Evolutionary conservation across 2,888 invertebrate genomes (phyloP), one percentile per base, ranked within the genome.

Genomic region (Blomia tropicalis): DNA sequence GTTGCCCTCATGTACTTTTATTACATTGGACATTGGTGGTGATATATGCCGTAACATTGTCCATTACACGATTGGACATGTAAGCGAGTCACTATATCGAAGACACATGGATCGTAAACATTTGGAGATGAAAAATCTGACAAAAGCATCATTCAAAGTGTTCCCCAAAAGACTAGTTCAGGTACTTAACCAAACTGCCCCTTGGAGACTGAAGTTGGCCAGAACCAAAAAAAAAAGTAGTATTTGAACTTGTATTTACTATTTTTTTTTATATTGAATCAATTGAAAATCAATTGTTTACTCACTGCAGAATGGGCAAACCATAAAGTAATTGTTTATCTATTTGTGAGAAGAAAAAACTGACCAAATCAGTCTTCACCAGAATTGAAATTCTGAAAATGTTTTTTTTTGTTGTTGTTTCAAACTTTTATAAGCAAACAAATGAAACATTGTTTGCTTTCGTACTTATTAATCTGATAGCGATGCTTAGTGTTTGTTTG

Each of bases 111-210:
- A 47, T 11, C 7, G n/a, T 14, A 7, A 47, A n/a, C 51, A 47
- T 47, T n/a, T 19, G 22, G 22, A 7, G 11, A n/a, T 14, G 7
- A 47, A 47, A 14, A 7, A 47, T 25, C 14, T 11, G 7, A 7
- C 7, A 47, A 47, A 47, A 27, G 30, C 56, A 30, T 32, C 23
- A 30, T 56, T 56, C 19, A 56, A 30, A 56, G 29, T 56, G 14
- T 56, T 56, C 23, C 56, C 56, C 2, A 29, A 56, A 7, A 19
- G 14, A 23, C 25, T 56, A 19, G 19, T 29, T 25, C 30, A 56
- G 56, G 56, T 56, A 56, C 7, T 7, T 14, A n/a, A 25, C 51
- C n/a, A 41, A 17, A 41, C n/a, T 41, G 41, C 41, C n/a, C n/a
- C n/a, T 41, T 41, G 14, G n/a, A 41, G n/a, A 41, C 41, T 14